Base-by-base conservation (phyloP, 2,888 invertebrate species). In the Iphiclides podalirius region DNA sequence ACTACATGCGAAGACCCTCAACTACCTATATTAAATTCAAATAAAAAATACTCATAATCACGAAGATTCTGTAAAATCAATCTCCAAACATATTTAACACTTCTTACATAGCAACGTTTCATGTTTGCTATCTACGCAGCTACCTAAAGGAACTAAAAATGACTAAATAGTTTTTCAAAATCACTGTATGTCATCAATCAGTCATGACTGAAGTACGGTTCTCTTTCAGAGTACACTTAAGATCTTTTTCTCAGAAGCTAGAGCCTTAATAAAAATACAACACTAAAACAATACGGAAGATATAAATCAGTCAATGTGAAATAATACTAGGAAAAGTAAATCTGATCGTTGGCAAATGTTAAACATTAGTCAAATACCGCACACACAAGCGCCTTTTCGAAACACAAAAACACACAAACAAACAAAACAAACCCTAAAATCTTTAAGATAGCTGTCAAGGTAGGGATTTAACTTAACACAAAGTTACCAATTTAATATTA, bases 131-230 rank as follows among this genome's bases (percentile, higher is more conserved):
- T n/a, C n/a, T n/a, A n/a, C n/a, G n/a, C n/a, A n/a, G n/a, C n/a
- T n/a, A n/a, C n/a, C n/a, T n/a, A 9, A 41, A 47, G 47, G 41
- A 47, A 41, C 41, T 41, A 20, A 41, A 41, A 11, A 36, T 37
- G 47, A 47, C 47, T 47, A 47, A 36, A 26, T 13, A 13, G 34
- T 41, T 20, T 4, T 17, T 47, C n/a, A 23, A 13, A 31, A 31
- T 26, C 23, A 14, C 15, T 35, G 20, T 4, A 1, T 11, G 15
- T 20, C 13, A 31, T 2, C 38, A 34, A 34, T 35, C 15, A 40
- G 12, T 13, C 23, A 16, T 34, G 20, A 47, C 34, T 36, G 36
- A 47, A 23, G 11, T n/a, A 38, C 23, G 3, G 9, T 35, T 37
- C 41, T 36, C 47, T 47, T 41, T 31, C 1, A 41, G 47, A 41